Evolutionary conservation across 2,797 vertebrate species (phyloP), one percentile per base, ranked within the genome.

Genomic region (Mus minutoides): DNA sequence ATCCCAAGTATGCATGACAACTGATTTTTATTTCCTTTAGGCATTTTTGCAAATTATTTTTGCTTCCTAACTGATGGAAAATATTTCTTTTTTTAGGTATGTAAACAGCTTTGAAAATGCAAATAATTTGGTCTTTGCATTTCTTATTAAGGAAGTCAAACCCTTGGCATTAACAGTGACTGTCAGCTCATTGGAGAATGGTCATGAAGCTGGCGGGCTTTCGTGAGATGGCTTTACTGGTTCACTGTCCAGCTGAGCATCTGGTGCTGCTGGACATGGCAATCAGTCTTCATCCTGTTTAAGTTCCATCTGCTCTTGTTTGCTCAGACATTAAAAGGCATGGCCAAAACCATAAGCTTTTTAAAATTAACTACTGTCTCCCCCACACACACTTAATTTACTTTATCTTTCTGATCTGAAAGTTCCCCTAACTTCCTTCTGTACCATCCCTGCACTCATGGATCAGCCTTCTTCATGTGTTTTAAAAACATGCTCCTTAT

Each of bases 361-460:
- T 82, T 13, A 71, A 62, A 52, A 95, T 82, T 22, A 89, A 46
- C 24, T 52, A 19, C n/a, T 31, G 16, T 46, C 62, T 49, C 84
- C 52, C 62, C 3, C 60, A 12, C 60, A 60, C 22, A 62, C 60
- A 62, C 60, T 67, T 34, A 67, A 67, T 34, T 34, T 67, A 34
- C 64, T 67, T 83, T 67, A 84, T 79, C 77, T 85, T 94, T 94
- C 56, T 85, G 24, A 90, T 94, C 56, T 85, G 24, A 90, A 85
- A 60, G 62, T 11, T 43, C 34, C 10, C 17, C 34, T 87, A 34
- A 52, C 73, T 54, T 1, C 34, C 64, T 54, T 1, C 34, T n/a
- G 6, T 49, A 43, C 37, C 10, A 37, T 71, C 24, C 19, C 31
- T 90, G 19, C 11, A 80, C 69, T 64, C 83, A 77, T 3, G 3